Evolutionary conservation across 2,797 vertebrate genomes (phyloP).

Genomic region (Zalophus californianus): DNA sequence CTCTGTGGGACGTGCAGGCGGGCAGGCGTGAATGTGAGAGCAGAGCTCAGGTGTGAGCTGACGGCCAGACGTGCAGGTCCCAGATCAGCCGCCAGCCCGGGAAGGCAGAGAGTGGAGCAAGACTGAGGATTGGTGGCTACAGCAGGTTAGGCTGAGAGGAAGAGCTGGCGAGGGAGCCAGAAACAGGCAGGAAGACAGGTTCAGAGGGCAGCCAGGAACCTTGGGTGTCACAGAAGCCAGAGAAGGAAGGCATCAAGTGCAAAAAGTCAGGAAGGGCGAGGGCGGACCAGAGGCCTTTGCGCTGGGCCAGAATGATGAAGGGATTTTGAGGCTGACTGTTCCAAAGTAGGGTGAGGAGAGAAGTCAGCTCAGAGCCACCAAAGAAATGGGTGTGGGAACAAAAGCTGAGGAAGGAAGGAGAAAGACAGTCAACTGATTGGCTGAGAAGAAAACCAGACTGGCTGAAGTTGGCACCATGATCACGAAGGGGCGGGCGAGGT

Average conservation of each 20-base stretch:
- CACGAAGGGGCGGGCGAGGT: no score
- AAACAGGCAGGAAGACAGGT: neutral
- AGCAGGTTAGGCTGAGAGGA: neutral
- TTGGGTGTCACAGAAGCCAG: neutral
- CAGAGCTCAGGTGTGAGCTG: neutral
- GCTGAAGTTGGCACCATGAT: neutral
- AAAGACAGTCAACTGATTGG: neutral
- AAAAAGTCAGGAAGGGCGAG: neutral
- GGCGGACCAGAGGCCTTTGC: neutral
- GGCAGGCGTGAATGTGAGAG: neutral
- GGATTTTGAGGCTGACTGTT: neutral
- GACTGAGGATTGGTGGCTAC: neutral
- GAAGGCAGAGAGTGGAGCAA: neutral
- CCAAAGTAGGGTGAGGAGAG: neutral
- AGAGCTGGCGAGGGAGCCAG: neutral
- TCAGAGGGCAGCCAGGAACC: neutral
- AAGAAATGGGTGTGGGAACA: neutral
- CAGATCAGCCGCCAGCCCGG: neutral
- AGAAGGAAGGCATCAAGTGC: neutral
- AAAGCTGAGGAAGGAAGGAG: neutral
- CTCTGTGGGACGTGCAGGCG: neutral
- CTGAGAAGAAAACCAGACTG: neutral
- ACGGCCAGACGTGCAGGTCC: neutral
- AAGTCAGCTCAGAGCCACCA: neutral
- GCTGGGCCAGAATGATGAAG: neutral